These are phyloP conservation scores for Tiliacea aurago DNA, from an alignment of 2,888 invertebrate species.

Conservation along the genomic window DNA sequence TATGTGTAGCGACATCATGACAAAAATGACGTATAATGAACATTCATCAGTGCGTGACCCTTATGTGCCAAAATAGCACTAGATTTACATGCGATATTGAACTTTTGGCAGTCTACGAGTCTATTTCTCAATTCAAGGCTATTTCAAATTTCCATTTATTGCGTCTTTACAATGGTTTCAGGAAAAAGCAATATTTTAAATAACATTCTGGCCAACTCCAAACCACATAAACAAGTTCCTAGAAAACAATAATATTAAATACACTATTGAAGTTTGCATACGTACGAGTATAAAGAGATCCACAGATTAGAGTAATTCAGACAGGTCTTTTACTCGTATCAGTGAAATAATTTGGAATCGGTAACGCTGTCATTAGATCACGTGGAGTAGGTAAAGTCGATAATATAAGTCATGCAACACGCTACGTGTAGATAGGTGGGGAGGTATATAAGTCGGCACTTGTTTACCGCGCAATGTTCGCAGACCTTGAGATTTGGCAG, in stretches of 20 bases:
- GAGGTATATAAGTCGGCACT: conserved; percentile 79
- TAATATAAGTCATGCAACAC: conserved; percentile 56
- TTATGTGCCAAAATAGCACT: conserved; percentile 65
- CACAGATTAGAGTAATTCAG: conserved; percentile 42
- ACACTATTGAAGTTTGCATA: conserved; percentile 25
- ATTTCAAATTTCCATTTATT: conserved; percentile 70
- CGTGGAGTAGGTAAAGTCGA: conserved; percentile 57
- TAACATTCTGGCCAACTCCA: neutral
- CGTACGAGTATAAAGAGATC: conserved; percentile 19
- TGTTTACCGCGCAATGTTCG: conserved; percentile 87
- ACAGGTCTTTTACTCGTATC: conserved; percentile 48
- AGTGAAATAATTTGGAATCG: conserved; percentile 39
- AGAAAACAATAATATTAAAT: conserved; percentile 28
- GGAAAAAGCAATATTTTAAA: conserved; percentile 30
- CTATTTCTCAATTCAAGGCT: conserved; percentile 80
- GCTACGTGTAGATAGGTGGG: conserved; percentile 61
- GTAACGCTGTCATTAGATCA: conserved; percentile 52
- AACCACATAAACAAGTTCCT: conserved; percentile 24
- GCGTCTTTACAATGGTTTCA: conserved; percentile 57
- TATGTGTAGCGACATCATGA: conserved; percentile 4
- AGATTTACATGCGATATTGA: conserved; percentile 80
- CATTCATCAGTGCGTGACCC: conserved; percentile 57
- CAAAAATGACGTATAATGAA: conserved; percentile 36
- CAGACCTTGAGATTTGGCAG: conserved; percentile 89
- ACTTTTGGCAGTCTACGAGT: conserved; percentile 73